phyloP scores from a whole-genome alignment of 2,797 vertebrate genomes.

The Remorina albescens region DNA sequence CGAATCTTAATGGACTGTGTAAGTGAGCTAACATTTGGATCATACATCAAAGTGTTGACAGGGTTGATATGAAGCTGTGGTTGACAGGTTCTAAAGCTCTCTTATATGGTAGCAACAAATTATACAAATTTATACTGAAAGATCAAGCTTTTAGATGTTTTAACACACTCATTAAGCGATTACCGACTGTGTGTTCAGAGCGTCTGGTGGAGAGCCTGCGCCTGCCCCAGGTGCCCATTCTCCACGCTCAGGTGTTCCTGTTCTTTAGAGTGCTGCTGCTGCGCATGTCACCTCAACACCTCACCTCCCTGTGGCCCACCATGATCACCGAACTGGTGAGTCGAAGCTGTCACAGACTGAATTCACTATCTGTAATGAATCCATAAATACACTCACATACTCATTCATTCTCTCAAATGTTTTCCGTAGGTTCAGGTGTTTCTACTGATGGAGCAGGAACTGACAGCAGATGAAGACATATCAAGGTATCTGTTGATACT shows the following conservation, averaged over 20 bases:
- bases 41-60: background rate
- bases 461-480: conserved; percentile 98
- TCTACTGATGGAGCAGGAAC: conserved; percentile 98
- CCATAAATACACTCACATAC: background rate
- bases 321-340: conserved; percentile 99
- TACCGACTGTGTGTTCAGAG: conserved; percentile 83
- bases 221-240: conserved; percentile 97
- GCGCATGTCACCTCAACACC: conserved; percentile 98
- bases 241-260: conserved; percentile 99
- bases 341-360: background rate
- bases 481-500: conserved; percentile 85
- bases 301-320: conserved; percentile 98
- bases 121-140: background rate
- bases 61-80: background rate
- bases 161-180: background rate
- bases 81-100: background rate
- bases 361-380: background rate
- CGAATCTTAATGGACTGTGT: background rate
- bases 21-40: background rate
- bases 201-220: conserved; percentile 98
- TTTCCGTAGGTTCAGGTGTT: conserved; percentile 94
- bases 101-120: background rate
- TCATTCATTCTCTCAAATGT: background rate
- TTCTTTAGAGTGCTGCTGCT: conserved; percentile 98
- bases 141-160: background rate